Evolutionary conservation across 2,113 vertebrate genomes (phyloP), one percentile per base, ranked within the genome.

Genomic region (Onychostruthus taczanowskii): DNA sequence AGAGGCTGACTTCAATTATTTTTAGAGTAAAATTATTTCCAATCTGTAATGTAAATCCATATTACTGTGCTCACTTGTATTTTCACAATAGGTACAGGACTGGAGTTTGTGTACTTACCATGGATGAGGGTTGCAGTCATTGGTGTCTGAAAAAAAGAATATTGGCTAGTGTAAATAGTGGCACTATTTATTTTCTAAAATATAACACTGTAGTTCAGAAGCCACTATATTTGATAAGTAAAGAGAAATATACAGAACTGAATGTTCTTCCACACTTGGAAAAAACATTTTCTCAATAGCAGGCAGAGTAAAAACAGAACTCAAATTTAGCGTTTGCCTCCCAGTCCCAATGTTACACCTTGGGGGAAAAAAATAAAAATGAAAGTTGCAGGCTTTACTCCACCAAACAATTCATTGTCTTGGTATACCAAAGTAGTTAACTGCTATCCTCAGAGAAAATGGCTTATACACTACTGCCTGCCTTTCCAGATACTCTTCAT

Each of bases 51-150:
- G 4, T 13, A 72, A 90, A 83, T 49, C 15, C 1, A 0, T 67
- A 61, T 63, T 87, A 53, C 9, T 31, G 9, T 31, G 33, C 21
- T 87, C 13, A 19, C 4, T 59, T 52, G 50, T 82, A 23, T 73
- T 79, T 81, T 64, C 70, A 76, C 21, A 62, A 24, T 2, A 67
- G 33, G 16, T 35, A 80, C 11, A 83, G 53, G 59, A 80, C 6
- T 59, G 44, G 24, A 69, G 13, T 37, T 76, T 0, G 0, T 16
- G 31, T 64, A 98, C 99, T 98, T 97, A 99, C 99, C 99, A 99
- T 10, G 99, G 99, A 89, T 99, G 98, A 50, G 99, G 99, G 76
- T 98, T 99, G 95, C 99, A 99, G 96, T 99, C 99, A 33, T 99
- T 99, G 31, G 98, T 98, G 85, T 99, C 99, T 99, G 97, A 6